Evolutionary conservation across 2,797 vertebrate genomes (phyloP).

Genomic region (Brotula barbata): DNA sequence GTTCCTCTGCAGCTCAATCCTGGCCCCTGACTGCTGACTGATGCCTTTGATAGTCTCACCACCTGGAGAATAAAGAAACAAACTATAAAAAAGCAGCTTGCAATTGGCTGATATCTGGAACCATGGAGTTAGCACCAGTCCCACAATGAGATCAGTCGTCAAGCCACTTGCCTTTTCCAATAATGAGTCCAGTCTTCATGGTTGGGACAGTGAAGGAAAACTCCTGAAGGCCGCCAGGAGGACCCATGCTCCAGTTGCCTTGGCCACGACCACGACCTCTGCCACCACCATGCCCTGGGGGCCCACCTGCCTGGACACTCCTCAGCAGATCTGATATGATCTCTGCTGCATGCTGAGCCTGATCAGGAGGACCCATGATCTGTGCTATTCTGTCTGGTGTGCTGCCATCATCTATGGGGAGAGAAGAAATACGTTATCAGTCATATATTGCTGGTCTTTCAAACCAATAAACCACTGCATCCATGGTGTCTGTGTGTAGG

Average conservation of each 20-base stretch:
- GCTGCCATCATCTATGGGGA: slow-evolving; percentile 89
- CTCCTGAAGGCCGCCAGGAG: slow-evolving; percentile 96
- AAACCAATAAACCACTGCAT: not conserved
- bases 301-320: slow-evolving; percentile 95
- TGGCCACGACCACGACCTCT: slow-evolving; percentile 94
- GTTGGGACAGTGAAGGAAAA: slow-evolving; percentile 98
- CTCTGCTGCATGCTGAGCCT: slow-evolving; percentile 96
- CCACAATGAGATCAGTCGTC: not conserved
- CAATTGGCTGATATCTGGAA: too few species aligned
- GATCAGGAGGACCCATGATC: slow-evolving; percentile 96
- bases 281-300: slow-evolving; percentile 92
- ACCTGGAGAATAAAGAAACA: slow-evolving; percentile 73
- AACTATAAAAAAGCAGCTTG: too few species aligned
- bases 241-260: slow-evolving; percentile 99
- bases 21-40: slow-evolving; percentile 97
- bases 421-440: too few species aligned
- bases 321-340: slow-evolving; percentile 95
- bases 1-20: slow-evolving; percentile 97
- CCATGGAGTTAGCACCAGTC: too few species aligned
- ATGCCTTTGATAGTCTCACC: slow-evolving; percentile 99
- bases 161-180: slow-evolving; percentile 88
- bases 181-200: slow-evolving; percentile 98
- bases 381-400: slow-evolving; percentile 98
- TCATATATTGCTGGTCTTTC: not conserved
- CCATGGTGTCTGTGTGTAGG: slow-evolving; percentile 25